These are phyloP conservation scores for Crotalus helleri DNA, from an alignment of 2,113 vertebrate genomes.

Conservation along the genomic window DNA sequence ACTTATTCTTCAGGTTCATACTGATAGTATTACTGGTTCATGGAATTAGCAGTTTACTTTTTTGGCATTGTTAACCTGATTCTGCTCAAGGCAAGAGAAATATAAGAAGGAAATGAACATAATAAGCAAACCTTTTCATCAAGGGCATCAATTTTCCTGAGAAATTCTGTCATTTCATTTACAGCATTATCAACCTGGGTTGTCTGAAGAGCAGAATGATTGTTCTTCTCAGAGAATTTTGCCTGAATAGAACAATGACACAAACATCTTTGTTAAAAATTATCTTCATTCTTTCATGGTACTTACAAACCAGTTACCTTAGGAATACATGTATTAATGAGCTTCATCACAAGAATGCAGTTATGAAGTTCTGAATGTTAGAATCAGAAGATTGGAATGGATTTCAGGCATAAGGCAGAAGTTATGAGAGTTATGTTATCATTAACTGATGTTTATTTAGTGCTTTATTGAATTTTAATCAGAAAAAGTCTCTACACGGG, in stretches of 20 bases:
- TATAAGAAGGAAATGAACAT: background rate
- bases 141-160: conserved; percentile 71
- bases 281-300: background rate
- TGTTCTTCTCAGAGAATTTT: conserved; percentile 79
- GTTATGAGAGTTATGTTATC: background rate
- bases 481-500: background rate
- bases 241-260: conserved; percentile 59
- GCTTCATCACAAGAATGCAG: background rate
- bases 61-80: background rate
- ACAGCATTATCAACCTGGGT: conserved; percentile 71
- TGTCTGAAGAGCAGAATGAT: conserved; percentile 71
- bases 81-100: conserved; percentile 12
- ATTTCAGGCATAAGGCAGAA: background rate
- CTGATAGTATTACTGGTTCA: background rate
- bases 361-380: background rate
- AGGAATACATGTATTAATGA: background rate
- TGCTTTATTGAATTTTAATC: background rate
- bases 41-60: background rate
- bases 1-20: background rate
- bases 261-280: background rate
- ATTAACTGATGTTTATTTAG: conserved; percentile 5
- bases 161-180: conserved; percentile 64
- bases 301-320: background rate
- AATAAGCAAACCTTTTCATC: conserved; percentile 73
- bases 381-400: background rate